A percentile compares a stretch with the other conserved stretches of the same genome.
phyloP scores from a whole-genome alignment of 1,140 invertebrate species.

The Probaryconus sp. region DNA sequence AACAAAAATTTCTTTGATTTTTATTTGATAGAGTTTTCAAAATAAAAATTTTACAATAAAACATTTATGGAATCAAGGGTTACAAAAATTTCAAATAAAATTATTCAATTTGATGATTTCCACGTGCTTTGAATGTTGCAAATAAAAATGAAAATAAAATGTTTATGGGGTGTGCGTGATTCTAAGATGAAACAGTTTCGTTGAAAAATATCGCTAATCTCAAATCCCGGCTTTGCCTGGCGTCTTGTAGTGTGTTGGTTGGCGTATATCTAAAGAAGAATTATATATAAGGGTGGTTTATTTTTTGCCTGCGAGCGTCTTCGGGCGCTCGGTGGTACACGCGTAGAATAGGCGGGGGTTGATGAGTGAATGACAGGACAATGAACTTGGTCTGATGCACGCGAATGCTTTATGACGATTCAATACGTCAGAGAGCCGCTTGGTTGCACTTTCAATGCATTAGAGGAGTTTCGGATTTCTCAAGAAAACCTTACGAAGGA shows the following conservation, averaged over 20 bases:
- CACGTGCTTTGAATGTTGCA: too few relatives aligned
- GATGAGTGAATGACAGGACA: constrained; percentile 79
- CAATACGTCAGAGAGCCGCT: constrained; percentile 71
- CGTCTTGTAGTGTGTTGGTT: constrained; percentile 13
- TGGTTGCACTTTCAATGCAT: constrained; percentile 73
- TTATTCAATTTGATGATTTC: too few relatives aligned
- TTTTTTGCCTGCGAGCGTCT: constrained; percentile 69
- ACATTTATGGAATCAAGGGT: too few relatives aligned
- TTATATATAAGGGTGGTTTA: constrained; percentile 78
- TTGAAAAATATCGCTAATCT: constrained; percentile 65
- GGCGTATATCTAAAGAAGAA: constrained; percentile 59
- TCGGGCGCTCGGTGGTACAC: constrained; percentile 11
- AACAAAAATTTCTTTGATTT: too few relatives aligned
- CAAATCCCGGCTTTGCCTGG: constrained; percentile 14
- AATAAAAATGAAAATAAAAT: too few relatives aligned
- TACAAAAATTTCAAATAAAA: too few relatives aligned
- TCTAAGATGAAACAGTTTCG: constrained; percentile 61
- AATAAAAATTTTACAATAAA: too few relatives aligned
- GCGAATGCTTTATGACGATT: constrained; percentile 78
- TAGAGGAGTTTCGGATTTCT: constrained; percentile 71
- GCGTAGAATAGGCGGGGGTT: constrained; percentile 68
- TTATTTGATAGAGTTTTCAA: too few relatives aligned
- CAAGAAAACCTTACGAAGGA: constrained; percentile 36
- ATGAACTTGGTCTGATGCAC: constrained; percentile 75
- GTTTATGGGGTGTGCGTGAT: too few relatives aligned